phyloP scores from a whole-genome alignment of 1,140 invertebrate genomes.

The Caenorhabditis brenneri region DNA sequence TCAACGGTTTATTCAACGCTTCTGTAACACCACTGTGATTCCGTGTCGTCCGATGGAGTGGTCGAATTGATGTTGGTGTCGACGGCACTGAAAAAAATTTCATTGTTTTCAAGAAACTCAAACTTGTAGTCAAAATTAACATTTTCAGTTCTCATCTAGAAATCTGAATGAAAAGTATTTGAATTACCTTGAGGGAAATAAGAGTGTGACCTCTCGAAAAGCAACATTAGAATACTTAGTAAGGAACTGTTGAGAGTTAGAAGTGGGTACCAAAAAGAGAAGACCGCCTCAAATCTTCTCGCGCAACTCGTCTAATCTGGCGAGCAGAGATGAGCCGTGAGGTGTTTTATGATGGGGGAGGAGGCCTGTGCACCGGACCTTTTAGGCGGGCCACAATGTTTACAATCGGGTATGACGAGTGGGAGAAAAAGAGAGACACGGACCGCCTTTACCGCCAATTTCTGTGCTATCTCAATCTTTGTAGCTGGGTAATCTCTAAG shows the following conservation, averaged over 20 bases:
- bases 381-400: slow-evolving; percentile 4
- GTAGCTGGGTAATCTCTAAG: neutral
- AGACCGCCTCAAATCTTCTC: neutral
- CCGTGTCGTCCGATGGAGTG: neutral
- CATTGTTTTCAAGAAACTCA: neutral
- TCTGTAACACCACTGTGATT: neutral
- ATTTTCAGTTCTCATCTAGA: too few relatives aligned
- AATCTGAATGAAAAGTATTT: too few relatives aligned
- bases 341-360: slow-evolving; percentile 28
- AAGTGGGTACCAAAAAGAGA: neutral
- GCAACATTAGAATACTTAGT: slow-evolving; percentile 14
- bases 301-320: slow-evolving; percentile 33
- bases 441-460: slow-evolving; percentile 30
- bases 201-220: slow-evolving; percentile 28
- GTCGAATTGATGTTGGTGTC: slow-evolving; percentile 6
- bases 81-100: slow-evolving; percentile 37
- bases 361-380: slow-evolving; percentile 11
- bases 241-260: neutral
- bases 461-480: neutral
- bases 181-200: slow-evolving; percentile 9
- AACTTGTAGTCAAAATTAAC: neutral
- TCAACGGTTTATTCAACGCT: neutral
- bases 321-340: slow-evolving; percentile 27
- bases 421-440: neutral
- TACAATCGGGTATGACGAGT: slow-evolving; percentile 8